Evolutionary conservation across 2,113 vertebrate genomes (phyloP).

Genomic region (Aspiorhynchus laticeps): DNA sequence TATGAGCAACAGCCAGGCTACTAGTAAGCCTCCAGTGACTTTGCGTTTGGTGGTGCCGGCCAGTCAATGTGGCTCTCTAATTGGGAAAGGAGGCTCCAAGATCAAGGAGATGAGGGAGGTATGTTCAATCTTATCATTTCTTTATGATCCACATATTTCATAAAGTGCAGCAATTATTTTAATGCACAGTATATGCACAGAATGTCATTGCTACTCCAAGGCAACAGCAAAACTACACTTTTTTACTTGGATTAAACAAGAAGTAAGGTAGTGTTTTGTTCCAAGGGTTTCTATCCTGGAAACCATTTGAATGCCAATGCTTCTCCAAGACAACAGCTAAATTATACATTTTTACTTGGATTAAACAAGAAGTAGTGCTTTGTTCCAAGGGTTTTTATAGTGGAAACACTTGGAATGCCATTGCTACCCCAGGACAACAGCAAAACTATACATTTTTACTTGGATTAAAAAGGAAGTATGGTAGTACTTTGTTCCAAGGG

Average conservation of each 20-base stretch:
- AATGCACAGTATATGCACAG: neutral
- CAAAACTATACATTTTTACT: neutral
- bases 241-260: too few relatives aligned
- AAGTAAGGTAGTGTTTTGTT: too few relatives aligned
- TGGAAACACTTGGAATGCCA: too few relatives aligned
- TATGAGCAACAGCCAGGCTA: conserved; percentile 95
- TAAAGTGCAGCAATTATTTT: neutral
- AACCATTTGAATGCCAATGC: too few relatives aligned
- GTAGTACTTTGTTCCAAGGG: neutral
- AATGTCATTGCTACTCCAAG: neutral
- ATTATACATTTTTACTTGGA: too few relatives aligned
- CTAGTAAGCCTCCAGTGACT: conserved; percentile 93
- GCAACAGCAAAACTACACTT: too few relatives aligned
- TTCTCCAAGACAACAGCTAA: too few relatives aligned
- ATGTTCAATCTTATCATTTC: conserved; percentile 17
- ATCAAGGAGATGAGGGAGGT: conserved; percentile 98
- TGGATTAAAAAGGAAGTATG: neutral
- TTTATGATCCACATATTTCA: neutral
- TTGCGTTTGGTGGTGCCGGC: conserved; percentile 91
- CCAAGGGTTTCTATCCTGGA: too few relatives aligned
- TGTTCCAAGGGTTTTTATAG: too few relatives aligned
- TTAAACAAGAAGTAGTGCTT: too few relatives aligned
- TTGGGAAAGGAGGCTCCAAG: conserved; percentile 95
- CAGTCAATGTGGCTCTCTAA: conserved; percentile 93
- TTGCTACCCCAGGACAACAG: neutral